Evolutionary conservation across 2,113 vertebrate species (phyloP).

Genomic region (Gila orcuttii): DNA sequence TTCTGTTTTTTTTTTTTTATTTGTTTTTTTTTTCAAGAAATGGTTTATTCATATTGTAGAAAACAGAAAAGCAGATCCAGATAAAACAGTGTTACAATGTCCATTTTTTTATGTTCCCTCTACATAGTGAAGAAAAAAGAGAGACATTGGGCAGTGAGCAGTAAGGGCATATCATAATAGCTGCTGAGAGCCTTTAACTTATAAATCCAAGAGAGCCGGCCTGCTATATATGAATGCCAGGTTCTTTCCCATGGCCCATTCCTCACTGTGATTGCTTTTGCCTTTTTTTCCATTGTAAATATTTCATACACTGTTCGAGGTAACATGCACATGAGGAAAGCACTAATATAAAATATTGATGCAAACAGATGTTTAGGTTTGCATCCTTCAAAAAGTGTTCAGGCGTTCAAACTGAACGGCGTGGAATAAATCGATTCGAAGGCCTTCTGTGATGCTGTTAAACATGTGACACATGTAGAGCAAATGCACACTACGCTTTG

Average conservation of each 20-base stretch:
- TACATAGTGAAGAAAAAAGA: constrained; percentile 19
- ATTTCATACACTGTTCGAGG: constrained; percentile 69
- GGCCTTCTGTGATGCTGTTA: neutral
- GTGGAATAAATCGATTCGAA: constrained; percentile 52
- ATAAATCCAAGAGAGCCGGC: constrained; percentile 39
- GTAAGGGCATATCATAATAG: constrained; percentile 48
- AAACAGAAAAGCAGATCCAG: constrained; percentile 22
- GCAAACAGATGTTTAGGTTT: constrained; percentile 70
- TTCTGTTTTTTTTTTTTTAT: neutral
- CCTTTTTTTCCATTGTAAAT: constrained; percentile 68
- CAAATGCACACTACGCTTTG: neutral
- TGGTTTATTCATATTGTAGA: constrained; percentile 3
- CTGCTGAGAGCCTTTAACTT: constrained; percentile 34
- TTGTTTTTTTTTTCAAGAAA: constrained; percentile 15
- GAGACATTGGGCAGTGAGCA: constrained; percentile 46
- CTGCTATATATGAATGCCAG: constrained; percentile 28
- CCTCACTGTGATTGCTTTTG: constrained; percentile 54
- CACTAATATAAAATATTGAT: constrained; percentile 72
- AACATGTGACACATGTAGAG: neutral
- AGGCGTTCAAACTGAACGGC: constrained; percentile 2
- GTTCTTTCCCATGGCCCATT: constrained; percentile 54
- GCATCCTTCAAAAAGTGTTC: constrained; percentile 59
- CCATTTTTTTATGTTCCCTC: constrained; percentile 14
- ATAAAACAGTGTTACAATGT: neutral
- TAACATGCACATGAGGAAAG: constrained; percentile 58